phyloP scores from a whole-genome alignment of 2,888 invertebrate species.

The Hirtodrosophila confusa region DNA sequence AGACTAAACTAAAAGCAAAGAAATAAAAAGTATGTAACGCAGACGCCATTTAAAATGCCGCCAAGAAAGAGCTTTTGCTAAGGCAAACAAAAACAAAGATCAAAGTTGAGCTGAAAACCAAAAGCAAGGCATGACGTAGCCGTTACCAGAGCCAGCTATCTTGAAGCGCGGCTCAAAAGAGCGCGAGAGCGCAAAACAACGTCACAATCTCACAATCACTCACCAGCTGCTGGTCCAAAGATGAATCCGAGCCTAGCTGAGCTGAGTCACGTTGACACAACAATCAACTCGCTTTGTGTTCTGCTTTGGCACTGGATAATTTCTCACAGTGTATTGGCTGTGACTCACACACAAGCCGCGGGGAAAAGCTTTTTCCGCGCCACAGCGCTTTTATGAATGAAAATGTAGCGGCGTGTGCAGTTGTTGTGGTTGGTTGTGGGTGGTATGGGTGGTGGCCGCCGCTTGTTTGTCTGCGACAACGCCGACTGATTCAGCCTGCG shows the following conservation, averaged over 20 bases:
- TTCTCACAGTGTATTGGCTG: constrained; percentile 53
- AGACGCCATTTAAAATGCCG: constrained; percentile 56
- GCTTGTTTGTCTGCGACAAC: constrained; percentile 48
- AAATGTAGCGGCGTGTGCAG: constrained; percentile 39
- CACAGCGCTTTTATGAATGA: constrained; percentile 75
- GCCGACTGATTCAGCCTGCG: constrained; percentile 67
- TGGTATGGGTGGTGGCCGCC: constrained; percentile 18
- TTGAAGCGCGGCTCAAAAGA: constrained; percentile 26
- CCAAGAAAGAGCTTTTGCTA: constrained; percentile 54
- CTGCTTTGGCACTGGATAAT: constrained; percentile 21
- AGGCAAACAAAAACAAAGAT: constrained; percentile 48
- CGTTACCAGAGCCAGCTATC: background rate
- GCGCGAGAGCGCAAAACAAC: constrained; percentile 7
- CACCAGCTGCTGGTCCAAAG: background rate
- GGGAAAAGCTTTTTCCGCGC: constrained; percentile 61
- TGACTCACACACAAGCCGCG: constrained; percentile 36
- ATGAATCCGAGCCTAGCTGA: constrained; percentile 20
- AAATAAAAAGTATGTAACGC: constrained; percentile 27
- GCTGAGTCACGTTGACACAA: constrained; percentile 57
- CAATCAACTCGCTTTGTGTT: constrained; percentile 21
- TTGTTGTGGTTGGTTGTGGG: constrained; percentile 23
- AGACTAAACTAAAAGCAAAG: constrained; percentile 57
- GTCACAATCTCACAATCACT: constrained; percentile 32
- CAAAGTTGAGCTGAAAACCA: constrained; percentile 29
- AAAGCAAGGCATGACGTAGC: constrained; percentile 41